Base-by-base conservation (phyloP, 2,797 vertebrate species). In the Melanotaenia parkinsoni region DNA sequence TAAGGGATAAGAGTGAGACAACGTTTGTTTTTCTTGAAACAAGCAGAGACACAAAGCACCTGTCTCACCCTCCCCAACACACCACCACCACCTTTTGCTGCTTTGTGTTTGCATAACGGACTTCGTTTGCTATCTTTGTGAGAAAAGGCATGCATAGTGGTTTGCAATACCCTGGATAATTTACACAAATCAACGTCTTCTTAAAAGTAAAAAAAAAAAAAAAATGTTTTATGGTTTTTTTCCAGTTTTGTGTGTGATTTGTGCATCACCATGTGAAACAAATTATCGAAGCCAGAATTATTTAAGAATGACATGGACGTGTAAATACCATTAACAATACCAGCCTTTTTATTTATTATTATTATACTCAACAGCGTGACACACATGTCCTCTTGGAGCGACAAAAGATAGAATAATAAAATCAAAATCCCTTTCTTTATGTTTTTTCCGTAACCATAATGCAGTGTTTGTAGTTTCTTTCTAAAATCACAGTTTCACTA, bases 41-140 rank as follows among this genome's bases (percentile, higher is more conserved):
- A 70, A 58, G 59, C 33, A 61, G 43, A 76, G 74, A 81, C 68
- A 62, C 65, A 72, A 66, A 79, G 74, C 89, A 90, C 87, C 87
- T 88, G 88, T 86, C 66, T 7, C 72, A 20, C 30, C 38, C 51
- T 51, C 5, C 5, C 12, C 20, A 45, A 30, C 51, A 45, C 38
- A 43, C 18, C 62, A 54, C 28, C 62, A 47, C 18, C 63, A 43
- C 13, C 77, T 54, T 56, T 60, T 66, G 62, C 74, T 75, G 76
- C 43, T 59, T 83, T 77, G 37, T 74, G 60, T 82, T 73, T 76
- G 63, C 66, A 62, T 28, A 72, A 33, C n/a, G 32, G 58, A 81
- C 30, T 63, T 59, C 38, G 26, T 76, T 67, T 73, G 32, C 79
- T 79, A 54, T 51, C 20, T 3, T 67, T 32, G 18, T 33, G 45